These are phyloP conservation scores for Etheostoma perlongum DNA, from an alignment of 2,797 vertebrate genomes.

Conservation along the genomic window DNA sequence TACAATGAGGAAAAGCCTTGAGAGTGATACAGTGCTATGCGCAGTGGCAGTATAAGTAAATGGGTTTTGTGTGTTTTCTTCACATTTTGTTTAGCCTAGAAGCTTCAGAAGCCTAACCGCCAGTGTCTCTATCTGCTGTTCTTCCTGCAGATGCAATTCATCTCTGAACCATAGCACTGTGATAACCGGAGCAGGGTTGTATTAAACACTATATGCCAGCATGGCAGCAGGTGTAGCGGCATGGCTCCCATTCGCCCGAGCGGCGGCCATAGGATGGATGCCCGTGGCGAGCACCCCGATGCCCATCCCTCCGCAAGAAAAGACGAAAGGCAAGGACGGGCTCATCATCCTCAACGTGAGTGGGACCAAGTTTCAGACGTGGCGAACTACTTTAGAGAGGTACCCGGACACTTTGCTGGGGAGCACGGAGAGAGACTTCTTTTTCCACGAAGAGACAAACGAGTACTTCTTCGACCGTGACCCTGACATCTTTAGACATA, in stretches of 20 bases:
- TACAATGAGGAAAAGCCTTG: conserved; percentile 50
- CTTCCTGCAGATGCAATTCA: conserved; percentile 79
- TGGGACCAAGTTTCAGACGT: conserved; percentile 95
- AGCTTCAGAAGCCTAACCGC: conserved; percentile 41
- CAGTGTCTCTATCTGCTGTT: conserved; percentile 60
- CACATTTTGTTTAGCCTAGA: conserved; percentile 33
- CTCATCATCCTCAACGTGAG: conserved; percentile 95
- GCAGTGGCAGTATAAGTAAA: conserved; percentile 60
- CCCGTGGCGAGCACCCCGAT: conserved; percentile 94
- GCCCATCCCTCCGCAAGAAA: conserved; percentile 91
- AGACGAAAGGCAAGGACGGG: conserved; percentile 90
- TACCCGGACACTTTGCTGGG: conserved; percentile 96
- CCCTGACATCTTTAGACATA: conserved; percentile 96
- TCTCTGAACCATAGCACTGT: conserved; percentile 76
- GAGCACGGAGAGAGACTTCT: conserved; percentile 95
- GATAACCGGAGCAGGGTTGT: conserved; percentile 73
- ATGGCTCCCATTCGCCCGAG: conserved; percentile 95
- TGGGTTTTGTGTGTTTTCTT: conserved; percentile 52
- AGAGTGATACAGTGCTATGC: conserved; percentile 67
- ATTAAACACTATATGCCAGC: conserved; percentile 74
- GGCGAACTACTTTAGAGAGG: conserved; percentile 93
- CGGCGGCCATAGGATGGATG: conserved; percentile 98
- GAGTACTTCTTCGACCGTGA: conserved; percentile 98
- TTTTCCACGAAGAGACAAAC: conserved; percentile 94
- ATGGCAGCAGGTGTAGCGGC: conserved; percentile 97